These are phyloP conservation scores for Harpalus rubripes DNA, from an alignment of 2,888 invertebrate species.

Conservation along the genomic window DNA sequence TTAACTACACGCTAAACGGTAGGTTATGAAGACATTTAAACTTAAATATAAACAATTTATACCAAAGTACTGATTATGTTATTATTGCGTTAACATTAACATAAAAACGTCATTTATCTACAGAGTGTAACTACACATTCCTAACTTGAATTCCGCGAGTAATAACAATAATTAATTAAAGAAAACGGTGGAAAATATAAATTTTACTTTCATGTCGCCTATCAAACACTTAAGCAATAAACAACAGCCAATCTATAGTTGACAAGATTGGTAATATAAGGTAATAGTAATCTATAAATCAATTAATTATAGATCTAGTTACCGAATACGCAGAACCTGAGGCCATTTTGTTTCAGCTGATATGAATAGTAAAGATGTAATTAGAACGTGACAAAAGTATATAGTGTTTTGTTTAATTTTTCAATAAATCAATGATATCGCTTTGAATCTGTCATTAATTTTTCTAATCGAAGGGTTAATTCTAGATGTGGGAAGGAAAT, in stretches of 20 bases:
- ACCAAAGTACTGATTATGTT: conserved; percentile 35
- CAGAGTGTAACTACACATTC: conserved; percentile 23
- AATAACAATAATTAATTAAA: conserved; percentile 63
- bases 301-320: conserved; percentile 59
- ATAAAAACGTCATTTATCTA: conserved; percentile 46
- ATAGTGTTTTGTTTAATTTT: conserved; percentile 54
- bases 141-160: conserved; percentile 16
- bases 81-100: conserved; percentile 43
- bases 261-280: conserved; percentile 48
- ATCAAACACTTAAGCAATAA: conserved; percentile 31
- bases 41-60: conserved; percentile 53
- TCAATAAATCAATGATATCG: conserved; percentile 53
- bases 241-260: conserved; percentile 45
- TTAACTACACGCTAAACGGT: conserved; percentile 19
- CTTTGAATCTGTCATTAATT: conserved; percentile 24
- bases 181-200: conserved; percentile 51
- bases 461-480: conserved; percentile 16
- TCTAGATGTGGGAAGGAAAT: conserved; percentile 26
- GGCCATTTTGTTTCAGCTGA: conserved; percentile 59
- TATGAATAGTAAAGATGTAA: conserved; percentile 57
- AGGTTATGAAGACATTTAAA: conserved; percentile 44
- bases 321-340: conserved; percentile 36
- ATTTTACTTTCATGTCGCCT: conserved; percentile 31
- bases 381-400: conserved; percentile 58
- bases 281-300: conserved; percentile 56